Conservation (phyloP, 2,797 vertebrate species). For the Poliocrania exsul region DNA sequence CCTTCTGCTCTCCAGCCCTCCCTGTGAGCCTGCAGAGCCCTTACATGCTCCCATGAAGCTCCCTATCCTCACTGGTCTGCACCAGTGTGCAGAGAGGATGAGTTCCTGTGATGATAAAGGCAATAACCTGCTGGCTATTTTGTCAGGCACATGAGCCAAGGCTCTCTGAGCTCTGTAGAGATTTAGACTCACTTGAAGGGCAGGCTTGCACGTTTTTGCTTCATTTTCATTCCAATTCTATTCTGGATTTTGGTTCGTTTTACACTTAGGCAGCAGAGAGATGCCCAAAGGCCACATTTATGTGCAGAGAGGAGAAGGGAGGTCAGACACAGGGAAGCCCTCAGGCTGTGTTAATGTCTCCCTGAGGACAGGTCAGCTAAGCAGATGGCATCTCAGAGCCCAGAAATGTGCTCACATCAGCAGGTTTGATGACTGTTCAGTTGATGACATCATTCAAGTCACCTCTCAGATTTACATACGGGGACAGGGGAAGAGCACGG, state of each 20-base stretch:
- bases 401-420: background rate
- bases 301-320: background rate
- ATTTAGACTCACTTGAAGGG: background rate
- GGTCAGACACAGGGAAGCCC: background rate
- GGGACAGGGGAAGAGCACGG: fast-evolving
- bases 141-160: background rate
- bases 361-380: background rate
- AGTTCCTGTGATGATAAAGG: background rate
- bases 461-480: background rate
- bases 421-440: background rate
- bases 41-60: background rate
- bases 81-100: background rate
- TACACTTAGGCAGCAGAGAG: background rate
- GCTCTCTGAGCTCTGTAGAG: background rate
- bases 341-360: background rate
- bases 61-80: background rate
- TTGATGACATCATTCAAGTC: background rate
- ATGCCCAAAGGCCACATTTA: background rate
- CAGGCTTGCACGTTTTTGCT: background rate
- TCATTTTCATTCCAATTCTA: background rate
- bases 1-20: background rate
- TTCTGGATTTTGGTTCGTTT: background rate
- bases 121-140: background rate
- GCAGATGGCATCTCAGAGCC: background rate
- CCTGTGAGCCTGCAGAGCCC: background rate